Evolutionary conservation across 2,888 invertebrate genomes (phyloP).

Genomic region (Orchestes rusci): DNA sequence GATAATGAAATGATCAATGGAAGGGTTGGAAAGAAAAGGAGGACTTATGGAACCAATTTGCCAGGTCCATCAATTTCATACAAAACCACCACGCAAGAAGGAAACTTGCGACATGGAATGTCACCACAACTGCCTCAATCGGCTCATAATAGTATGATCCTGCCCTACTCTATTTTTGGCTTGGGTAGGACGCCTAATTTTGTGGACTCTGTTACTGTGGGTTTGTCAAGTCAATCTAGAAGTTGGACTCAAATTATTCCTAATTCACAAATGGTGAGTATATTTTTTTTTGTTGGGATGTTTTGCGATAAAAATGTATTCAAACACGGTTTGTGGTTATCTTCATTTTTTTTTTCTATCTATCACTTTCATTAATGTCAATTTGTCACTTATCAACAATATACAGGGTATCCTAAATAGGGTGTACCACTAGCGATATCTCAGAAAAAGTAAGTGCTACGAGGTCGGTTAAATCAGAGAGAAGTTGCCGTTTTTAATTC

Average conservation of each 20-base stretch:
- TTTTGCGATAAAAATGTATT: background rate
- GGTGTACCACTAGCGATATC: too few relatives aligned
- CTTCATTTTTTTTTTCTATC: too few relatives aligned
- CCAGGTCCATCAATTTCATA: constrained; percentile 49
- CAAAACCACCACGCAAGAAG: constrained; percentile 78
- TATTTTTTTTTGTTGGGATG: background rate
- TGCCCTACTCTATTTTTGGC: constrained; percentile 94
- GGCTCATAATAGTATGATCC: constrained; percentile 84
- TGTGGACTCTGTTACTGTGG: constrained; percentile 81
- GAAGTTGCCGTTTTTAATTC: too few relatives aligned
- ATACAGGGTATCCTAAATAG: too few relatives aligned
- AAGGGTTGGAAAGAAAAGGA: constrained; percentile 65
- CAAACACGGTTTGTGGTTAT: too few relatives aligned
- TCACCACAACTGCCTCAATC: constrained; percentile 89
- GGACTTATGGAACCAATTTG: constrained; percentile 83
- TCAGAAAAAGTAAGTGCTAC: too few relatives aligned
- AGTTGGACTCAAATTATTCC: constrained; percentile 92
- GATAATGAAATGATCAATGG: constrained; percentile 64
- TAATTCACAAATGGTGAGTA: constrained; percentile 84
- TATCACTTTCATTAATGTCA: too few relatives aligned
- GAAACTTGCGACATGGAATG: constrained; percentile 67
- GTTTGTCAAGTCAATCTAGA: constrained; percentile 61
- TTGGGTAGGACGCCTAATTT: constrained; percentile 98
- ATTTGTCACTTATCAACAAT: too few relatives aligned
- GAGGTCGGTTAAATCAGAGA: too few relatives aligned